Evolutionary conservation across 2,113 vertebrate genomes (phyloP), one percentile per base, ranked within the genome.

Genomic region (Austrofundulus limnaeus): DNA sequence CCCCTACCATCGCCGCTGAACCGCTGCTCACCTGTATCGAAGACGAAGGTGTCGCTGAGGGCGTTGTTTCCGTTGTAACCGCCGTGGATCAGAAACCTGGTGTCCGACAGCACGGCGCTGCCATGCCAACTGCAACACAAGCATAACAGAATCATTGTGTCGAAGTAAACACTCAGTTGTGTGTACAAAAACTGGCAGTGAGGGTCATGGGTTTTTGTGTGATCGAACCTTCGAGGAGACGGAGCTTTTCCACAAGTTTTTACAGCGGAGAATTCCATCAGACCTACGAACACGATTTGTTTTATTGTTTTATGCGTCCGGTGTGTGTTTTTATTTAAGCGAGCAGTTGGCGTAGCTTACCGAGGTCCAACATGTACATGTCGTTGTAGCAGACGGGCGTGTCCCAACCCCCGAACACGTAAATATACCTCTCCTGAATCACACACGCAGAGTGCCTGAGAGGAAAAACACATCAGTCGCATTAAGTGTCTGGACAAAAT

Each of bases 231-330:
- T 62, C 93, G 84, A 45, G 92, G 91, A n/a, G 92, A 91, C 0
- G 93, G 93, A 7, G 69, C 64, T 28, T 66, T 78, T 37, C 93
- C 93, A n/a, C 37, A 70, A 10, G 89, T 89, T 78, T 81, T 87
- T 45, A 94, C 91, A 12, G 62, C 69, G 56, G 91, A 92, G 77
- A 93, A 94, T 82, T 94, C 93, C 93, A 94, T 94, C 59, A 94
- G 78, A 25, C 93, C 93, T 94, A 34, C 34, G 78, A 10, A 59
- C 2, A 66, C 49, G 38, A 2, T 15, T 2, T 0, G 21, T n/a
- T 38, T 37, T 0, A 57, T 42, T 14, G 6, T 2, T 13, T 1
- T 16, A 45, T 12, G 37, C 25, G 24, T 0, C 15, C 9, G 4
- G 1, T 12, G 38, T 24, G 61, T 20, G 17, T 1, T 4, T 34